Evolutionary conservation across 2,888 invertebrate genomes (phyloP).

Genomic region (Parnassius apollo): DNA sequence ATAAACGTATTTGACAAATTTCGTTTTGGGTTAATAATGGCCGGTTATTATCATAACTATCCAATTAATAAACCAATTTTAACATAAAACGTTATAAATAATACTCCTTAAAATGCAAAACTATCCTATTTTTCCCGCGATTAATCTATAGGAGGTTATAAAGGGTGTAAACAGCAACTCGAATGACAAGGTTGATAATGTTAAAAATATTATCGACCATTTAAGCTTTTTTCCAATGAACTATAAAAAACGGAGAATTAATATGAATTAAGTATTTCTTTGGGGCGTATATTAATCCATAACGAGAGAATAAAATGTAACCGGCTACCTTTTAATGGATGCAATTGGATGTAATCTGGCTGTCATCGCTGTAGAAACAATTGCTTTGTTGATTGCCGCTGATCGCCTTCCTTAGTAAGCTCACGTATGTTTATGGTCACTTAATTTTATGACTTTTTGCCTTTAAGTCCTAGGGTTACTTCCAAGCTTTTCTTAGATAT

Average conservation of each 20-base stretch:
- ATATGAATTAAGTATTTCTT: conserved; percentile 3
- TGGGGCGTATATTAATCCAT: conserved; percentile 8
- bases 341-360: conserved; percentile 22
- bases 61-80: conserved; percentile 21
- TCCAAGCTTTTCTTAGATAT: background rate
- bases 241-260: background rate
- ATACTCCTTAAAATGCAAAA: background rate
- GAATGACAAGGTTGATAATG: background rate
- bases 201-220: background rate
- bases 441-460: conserved; percentile 16
- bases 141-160: background rate
- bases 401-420: conserved; percentile 3
- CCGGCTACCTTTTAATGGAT: conserved; percentile 18
- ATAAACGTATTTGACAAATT: conserved; percentile 21
- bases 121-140: conserved; percentile 1
- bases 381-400: conserved; percentile 26
- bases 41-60: conserved; percentile 18
- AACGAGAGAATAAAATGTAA: conserved; percentile 20
- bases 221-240: background rate
- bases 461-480: conserved; percentile 7
- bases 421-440: conserved; percentile 12
- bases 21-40: conserved; percentile 15
- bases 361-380: conserved; percentile 16
- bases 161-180: too few species aligned
- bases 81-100: conserved; percentile 5